A percentile compares a stretch with the other conserved stretches of the same genome.
These are phyloP conservation scores for Bembecia ichneumoniformis DNA, from an alignment of 2,888 invertebrate species.

Conservation along the genomic window DNA sequence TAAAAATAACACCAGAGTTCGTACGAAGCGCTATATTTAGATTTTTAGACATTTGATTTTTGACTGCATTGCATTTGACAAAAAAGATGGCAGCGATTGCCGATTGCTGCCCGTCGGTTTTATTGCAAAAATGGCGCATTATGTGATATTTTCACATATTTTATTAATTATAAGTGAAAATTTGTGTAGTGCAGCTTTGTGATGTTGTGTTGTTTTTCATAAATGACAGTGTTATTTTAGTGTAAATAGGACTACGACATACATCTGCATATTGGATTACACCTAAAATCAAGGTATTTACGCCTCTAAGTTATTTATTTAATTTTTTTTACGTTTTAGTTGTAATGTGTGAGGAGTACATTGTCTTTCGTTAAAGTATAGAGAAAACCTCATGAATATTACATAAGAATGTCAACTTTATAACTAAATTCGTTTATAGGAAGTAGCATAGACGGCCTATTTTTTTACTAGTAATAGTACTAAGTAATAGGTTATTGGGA, in stretches of 20 bases:
- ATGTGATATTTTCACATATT: constrained; percentile 67
- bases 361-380: constrained; percentile 14
- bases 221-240: constrained; percentile 62
- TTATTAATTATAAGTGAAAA: constrained; percentile 62
- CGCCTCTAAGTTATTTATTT: constrained; percentile 43
- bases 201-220: constrained; percentile 61
- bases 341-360: constrained; percentile 7
- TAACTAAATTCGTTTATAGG: constrained; percentile 5
- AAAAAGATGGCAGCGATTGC: constrained; percentile 72
- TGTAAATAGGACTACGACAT: constrained; percentile 63
- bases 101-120: constrained; percentile 65
- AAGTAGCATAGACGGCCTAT: constrained; percentile 4
- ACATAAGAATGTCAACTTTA: constrained; percentile 44
- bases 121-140: constrained; percentile 70
- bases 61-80: constrained; percentile 36
- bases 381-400: constrained; percentile 30
- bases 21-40: constrained; percentile 69
- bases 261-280: constrained; percentile 71
- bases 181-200: constrained; percentile 66
- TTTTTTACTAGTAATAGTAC: constrained; percentile 19
- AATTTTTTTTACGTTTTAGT: constrained; percentile 9
- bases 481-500: constrained; percentile 33
- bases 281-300: constrained; percentile 68
- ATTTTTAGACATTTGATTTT: constrained; percentile 51
- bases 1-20: constrained; percentile 73